A percentile compares a stretch with the other conserved stretches of the same genome.
These are phyloP conservation scores for Steinernema scapterisci DNA, from an alignment of 2,888 invertebrate species.

Conservation along the genomic window DNA sequence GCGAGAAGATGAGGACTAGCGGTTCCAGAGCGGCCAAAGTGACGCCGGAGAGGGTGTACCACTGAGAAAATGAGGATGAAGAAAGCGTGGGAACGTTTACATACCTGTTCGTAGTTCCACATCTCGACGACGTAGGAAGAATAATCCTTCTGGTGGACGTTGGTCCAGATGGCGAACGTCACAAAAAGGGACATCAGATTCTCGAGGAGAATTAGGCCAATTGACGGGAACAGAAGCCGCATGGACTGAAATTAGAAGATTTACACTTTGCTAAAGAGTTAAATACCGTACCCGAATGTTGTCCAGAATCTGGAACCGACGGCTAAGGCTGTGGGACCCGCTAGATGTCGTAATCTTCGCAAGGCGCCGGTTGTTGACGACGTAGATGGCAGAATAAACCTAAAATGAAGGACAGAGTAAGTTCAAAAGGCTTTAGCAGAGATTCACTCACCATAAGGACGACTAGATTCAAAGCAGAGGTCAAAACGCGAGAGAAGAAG, in stretches of 20 bases:
- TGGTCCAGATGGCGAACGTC: neutral
- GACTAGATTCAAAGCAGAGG: neutral
- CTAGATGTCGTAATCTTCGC: neutral
- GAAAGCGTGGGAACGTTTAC: too few relatives aligned
- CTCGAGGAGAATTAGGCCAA: neutral
- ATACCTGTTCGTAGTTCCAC: constrained; percentile 4
- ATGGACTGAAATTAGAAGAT: neutral
- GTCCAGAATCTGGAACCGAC: neutral
- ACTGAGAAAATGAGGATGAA: neutral
- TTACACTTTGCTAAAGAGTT: neutral
- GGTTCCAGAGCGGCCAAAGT: neutral
- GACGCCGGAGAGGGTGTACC: constrained; percentile 6
- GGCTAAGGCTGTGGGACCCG: neutral
- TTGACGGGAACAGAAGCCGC: neutral
- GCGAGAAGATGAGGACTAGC: neutral
- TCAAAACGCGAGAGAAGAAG: neutral
- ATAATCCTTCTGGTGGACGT: neutral
- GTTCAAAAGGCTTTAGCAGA: too few relatives aligned
- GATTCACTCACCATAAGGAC: neutral
- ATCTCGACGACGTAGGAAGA: neutral
- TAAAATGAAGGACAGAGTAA: neutral
- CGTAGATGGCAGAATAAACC: neutral
- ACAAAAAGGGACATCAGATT: neutral
- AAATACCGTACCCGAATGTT: neutral
- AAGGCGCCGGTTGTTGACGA: neutral